These are phyloP conservation scores for Dipodomys spectabilis DNA, from an alignment of 2,113 vertebrate genomes.

Conservation along the genomic window DNA sequence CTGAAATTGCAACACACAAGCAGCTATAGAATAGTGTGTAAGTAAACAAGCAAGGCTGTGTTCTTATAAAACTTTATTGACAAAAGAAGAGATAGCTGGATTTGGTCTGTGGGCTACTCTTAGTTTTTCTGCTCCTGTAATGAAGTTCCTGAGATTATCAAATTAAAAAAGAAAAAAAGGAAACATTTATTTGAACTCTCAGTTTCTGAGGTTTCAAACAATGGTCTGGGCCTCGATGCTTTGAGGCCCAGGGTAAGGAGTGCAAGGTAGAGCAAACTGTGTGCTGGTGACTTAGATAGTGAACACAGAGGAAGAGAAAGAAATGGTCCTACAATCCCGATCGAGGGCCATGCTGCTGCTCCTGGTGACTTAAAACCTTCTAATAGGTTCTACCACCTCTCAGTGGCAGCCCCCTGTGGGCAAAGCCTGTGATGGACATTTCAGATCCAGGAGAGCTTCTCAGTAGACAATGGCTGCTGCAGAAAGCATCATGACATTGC, in stretches of 20 bases:
- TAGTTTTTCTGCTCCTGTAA: background rate
- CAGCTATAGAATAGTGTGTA: background rate
- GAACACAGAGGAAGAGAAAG: background rate
- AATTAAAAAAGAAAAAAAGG: too few relatives aligned
- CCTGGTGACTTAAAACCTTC: background rate
- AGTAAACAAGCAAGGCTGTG: background rate
- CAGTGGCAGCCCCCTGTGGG: background rate
- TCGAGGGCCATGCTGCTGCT: background rate
- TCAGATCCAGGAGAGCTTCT: background rate
- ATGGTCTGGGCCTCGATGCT: background rate
- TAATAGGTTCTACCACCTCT: background rate
- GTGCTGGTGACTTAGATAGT: too few relatives aligned
- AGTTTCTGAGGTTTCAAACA: background rate
- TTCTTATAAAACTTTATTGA: background rate
- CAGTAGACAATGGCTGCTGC: background rate
- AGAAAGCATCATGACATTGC: background rate
- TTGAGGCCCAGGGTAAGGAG: background rate
- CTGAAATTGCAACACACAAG: background rate
- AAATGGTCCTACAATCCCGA: too few relatives aligned
- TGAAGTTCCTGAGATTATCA: too few relatives aligned
- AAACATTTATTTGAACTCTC: too few relatives aligned
- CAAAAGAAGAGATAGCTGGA: background rate
- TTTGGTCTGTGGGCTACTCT: background rate
- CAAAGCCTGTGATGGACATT: too few relatives aligned
- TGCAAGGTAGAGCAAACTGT: background rate